Evolutionary conservation across 2,888 invertebrate species (phyloP), one percentile per base, ranked within the genome.

Genomic region (Melanotus villosus): DNA sequence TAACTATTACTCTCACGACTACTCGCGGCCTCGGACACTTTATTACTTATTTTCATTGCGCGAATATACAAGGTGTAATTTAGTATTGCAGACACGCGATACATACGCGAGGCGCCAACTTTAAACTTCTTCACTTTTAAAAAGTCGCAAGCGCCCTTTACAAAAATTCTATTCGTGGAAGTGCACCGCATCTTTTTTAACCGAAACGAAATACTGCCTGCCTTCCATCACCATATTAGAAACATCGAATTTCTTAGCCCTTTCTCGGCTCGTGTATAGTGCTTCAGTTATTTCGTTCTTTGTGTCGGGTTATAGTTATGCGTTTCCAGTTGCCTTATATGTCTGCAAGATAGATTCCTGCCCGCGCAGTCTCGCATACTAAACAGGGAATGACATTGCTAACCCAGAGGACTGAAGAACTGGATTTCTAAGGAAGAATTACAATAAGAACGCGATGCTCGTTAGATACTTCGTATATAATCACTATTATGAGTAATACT

Each of bases 321-420:
- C 69, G 59, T 73, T 70, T 57, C 70, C 58, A 70, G 73, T 73
- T 69, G 50, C 74, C 74, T 64, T 74, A 74, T 74, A 74, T 70
- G 74, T 73, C 70, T 47, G 65, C 60, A 66, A 71, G 72, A 72
- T 72, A 70, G 73, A 74, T 71, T 74, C 73, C 71, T 68, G 71
- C 59, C 68, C 57, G 64, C 60, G 62, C 65, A 70, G 65, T 68
- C 70, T 71, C 71, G 71, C 67, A 71, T 68, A 71, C 68, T 73
- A 73, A 72, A 36, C 67, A 67, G 59, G 52, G 45, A 63, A 52
- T 63, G 69, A 69, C 66, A 72, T 72, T 57, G 69, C 69, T 72
- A 72, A 72, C 72, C 72, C 57, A 72, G 64, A 72, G 69, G 64
- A 63, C 60, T 58, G 30, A 58, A 50, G 65, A 69, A 70, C 56